A percentile compares a stretch with the other conserved stretches of the same genome.
These are phyloP conservation scores for Megastigmus dorsalis DNA, from an alignment of 2,888 invertebrate species.

Conservation along the genomic window DNA sequence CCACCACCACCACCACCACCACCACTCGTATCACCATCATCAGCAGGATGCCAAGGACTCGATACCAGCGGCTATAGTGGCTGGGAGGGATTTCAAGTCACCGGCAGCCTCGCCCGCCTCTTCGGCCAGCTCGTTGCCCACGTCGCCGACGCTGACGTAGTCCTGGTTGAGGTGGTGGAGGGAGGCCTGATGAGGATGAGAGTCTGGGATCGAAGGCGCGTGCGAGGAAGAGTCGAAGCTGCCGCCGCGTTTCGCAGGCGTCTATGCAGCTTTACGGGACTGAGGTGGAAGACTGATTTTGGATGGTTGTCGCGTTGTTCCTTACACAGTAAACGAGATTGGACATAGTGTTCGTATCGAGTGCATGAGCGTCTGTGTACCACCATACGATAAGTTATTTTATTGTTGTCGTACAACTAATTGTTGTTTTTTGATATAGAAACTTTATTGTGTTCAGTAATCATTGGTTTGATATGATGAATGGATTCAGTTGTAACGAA, in stretches of 20 bases:
- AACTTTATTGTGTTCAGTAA: not conserved
- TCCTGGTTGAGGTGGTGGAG: constrained; percentile 53
- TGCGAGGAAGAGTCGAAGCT: not conserved
- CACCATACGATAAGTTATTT: not conserved
- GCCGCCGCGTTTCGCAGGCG: no score
- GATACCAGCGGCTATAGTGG: constrained; percentile 36
- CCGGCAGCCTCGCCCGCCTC: constrained; percentile 65
- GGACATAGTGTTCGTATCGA: not conserved
- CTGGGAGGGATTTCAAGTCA: constrained; percentile 67
- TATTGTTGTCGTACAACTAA: not conserved
- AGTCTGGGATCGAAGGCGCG: not conserved
- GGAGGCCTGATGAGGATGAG: constrained; percentile 21
- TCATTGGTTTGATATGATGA: not conserved
- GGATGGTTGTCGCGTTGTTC: not conserved
- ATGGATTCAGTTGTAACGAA: not conserved
- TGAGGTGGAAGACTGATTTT: constrained; percentile 4
- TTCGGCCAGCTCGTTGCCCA: constrained; percentile 66
- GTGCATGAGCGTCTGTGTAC: no score
- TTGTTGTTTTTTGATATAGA: not conserved
- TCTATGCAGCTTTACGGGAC: not conserved
- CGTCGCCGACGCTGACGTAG: constrained; percentile 70
- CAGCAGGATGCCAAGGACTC: constrained; percentile 41
- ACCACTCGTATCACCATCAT: constrained; percentile 18
- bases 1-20: constrained; percentile 16
- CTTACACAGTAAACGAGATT: constrained; percentile 15